These are phyloP conservation scores for Trichonephila clavipes DNA, from an alignment of 1,140 invertebrate species.

Conservation along the genomic window DNA sequence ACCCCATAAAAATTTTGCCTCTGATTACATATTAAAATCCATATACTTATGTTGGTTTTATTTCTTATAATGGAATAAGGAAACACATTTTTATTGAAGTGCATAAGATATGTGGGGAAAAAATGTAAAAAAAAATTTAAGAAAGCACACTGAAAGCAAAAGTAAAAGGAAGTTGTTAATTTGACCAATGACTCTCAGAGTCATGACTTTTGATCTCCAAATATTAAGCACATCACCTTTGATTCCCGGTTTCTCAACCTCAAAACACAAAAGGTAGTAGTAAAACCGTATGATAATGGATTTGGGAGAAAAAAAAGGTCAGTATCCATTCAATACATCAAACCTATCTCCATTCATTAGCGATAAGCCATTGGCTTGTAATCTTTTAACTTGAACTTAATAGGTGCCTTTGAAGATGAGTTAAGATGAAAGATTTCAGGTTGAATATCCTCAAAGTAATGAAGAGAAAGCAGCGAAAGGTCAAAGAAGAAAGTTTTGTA, in stretches of 20 bases:
- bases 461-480: not conserved
- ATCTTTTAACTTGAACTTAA: constrained; percentile 3
- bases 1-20: no score
- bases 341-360: no score
- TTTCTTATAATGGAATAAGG: no score
- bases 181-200: not conserved
- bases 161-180: not conserved
- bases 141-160: not conserved
- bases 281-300: not conserved
- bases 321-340: not conserved
- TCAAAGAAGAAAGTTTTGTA: not conserved
- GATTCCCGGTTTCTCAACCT: not conserved
- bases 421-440: not conserved
- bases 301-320: not conserved
- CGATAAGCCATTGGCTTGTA: not conserved
- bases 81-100: no score
- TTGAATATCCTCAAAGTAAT: not conserved
- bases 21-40: no score
- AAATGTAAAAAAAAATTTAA: not conserved
- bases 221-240: not conserved
- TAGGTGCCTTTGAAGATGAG: not conserved
- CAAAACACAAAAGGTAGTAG: not conserved
- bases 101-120: not conserved
- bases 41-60: no score
- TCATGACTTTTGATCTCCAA: not conserved